Evolutionary conservation across 2,113 vertebrate genomes (phyloP), one percentile per base, ranked within the genome.

Genomic region (Ammodytes dubius): DNA sequence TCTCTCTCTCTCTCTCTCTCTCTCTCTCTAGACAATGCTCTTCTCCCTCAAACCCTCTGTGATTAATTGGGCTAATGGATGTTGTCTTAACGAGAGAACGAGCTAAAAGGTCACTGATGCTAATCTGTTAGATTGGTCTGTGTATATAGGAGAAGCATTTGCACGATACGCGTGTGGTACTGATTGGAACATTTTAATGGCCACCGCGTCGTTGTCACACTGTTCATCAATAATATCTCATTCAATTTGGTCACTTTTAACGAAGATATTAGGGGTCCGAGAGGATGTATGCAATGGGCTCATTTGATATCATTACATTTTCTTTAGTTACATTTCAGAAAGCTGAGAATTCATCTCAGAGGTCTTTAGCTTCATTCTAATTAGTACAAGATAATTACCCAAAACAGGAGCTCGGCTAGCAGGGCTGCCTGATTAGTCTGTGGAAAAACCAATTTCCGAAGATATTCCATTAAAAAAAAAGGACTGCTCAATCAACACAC

Each of bases 381-480:
- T 95, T 95, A 95, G 89, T 87, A 86, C 81, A 84, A 91, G 92
- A 94, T 95, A 95, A 95, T 96, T 95, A 95, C 88, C 27, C 92
- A 91, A 95, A 93, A 95, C 89, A 94, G 92, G 88, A 91, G 88
- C 79, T 87, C 70, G 45, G 85, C 84, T 91, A 89, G 85, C 77
- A 27, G 78, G 79, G 82, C 87, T 82, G 86, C 79, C 84, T 92
- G 90, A 93, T 95, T 93, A 94, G 91, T 89, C 91, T 90, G 87
- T 86, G 77, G 83, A 93, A 95, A 92, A 95, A 92, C 90, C 89
- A 90, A 88, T 93, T 95, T 93, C 85, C 83, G 40, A 85, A 89
- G 86, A 92, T 91, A 79, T 95, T 94, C 92, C 85, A 89, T 90
- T 87, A 85, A 88, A 91, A 70, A 87, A 81, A 83, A 27, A 27